Evolutionary conservation across 2,888 invertebrate species (phyloP).

Genomic region (Dynastes tityus): DNA sequence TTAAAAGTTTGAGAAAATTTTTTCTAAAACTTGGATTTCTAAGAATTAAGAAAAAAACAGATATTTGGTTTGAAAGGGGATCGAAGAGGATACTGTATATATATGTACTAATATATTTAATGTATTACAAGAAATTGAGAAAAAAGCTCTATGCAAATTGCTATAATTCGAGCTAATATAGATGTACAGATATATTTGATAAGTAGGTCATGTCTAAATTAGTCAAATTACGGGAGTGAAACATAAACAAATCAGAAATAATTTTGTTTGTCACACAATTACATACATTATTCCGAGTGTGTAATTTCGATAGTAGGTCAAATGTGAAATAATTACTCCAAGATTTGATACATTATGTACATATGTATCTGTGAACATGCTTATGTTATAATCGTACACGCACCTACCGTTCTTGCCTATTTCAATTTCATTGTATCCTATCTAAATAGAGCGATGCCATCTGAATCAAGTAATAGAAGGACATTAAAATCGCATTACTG

Average conservation of each 20-base stretch:
- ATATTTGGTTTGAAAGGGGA: no score
- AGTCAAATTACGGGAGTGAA: constrained; percentile 24
- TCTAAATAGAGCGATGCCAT: constrained; percentile 25
- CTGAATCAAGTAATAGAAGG: constrained; percentile 30
- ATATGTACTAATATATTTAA: no score
- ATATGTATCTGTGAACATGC: neutral
- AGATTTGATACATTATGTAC: constrained; percentile 6
- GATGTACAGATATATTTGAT: neutral
- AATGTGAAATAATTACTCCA: constrained; percentile 30
- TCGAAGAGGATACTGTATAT: no score
- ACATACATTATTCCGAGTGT: constrained; percentile 20
- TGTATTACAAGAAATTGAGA: no score
- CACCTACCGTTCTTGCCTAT: constrained; percentile 8
- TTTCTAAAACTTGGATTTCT: no score
- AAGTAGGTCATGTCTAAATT: constrained; percentile 24
- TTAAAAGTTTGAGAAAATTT: no score
- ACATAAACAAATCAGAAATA: constrained; percentile 44
- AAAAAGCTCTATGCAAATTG: neutral
- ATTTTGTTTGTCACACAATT: constrained; percentile 39
- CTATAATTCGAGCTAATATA: neutral
- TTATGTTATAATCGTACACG: neutral
- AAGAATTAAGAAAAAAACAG: no score
- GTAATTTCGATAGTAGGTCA: constrained; percentile 40
- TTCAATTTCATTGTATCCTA: constrained; percentile 36
- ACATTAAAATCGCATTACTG: constrained; percentile 39